A percentile compares a stretch with the other conserved stretches of the same genome.
These are phyloP conservation scores for Drosophila yooni DNA, from an alignment of 2,888 invertebrate species.

Conservation along the genomic window DNA sequence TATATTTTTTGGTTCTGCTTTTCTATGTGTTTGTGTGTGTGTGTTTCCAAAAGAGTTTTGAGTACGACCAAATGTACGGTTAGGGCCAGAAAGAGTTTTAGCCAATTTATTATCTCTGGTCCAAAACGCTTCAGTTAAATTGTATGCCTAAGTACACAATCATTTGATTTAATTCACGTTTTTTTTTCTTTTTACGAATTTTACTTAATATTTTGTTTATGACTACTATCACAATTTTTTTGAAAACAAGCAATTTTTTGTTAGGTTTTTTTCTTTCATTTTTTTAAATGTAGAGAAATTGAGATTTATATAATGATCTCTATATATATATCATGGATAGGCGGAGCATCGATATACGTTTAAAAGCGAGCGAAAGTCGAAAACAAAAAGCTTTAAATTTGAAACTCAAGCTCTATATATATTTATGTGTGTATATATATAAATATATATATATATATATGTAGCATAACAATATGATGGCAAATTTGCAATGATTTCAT, in stretches of 20 bases:
- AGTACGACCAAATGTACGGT: conserved; percentile 21
- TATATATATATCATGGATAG: conserved; percentile 25
- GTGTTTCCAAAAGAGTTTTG: conserved; percentile 33
- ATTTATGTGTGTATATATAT: conserved; percentile 1
- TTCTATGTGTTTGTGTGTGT: neutral
- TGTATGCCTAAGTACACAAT: conserved; percentile 57
- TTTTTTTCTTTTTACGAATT: conserved; percentile 43
- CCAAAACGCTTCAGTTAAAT: conserved; percentile 19
- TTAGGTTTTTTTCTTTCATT: conserved; percentile 34
- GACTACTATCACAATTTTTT: conserved; percentile 80
- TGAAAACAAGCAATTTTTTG: conserved; percentile 72
- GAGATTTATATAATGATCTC: conserved; percentile 28
- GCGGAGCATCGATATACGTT: conserved; percentile 46
- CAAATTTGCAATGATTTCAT: conserved; percentile 29
- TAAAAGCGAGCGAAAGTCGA: conserved; percentile 41
- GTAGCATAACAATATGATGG: conserved; percentile 43
- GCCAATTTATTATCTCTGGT: conserved; percentile 16
- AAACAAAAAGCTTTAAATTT: conserved; percentile 23
- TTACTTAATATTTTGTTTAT: conserved; percentile 74
- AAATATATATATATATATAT: conserved; percentile 4
- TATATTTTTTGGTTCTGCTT: conserved; percentile 46
- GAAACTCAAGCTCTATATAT: conserved; percentile 34
- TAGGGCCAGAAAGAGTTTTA: conserved; percentile 24
- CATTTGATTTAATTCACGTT: conserved; percentile 52
- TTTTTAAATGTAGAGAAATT: conserved; percentile 39